Percentiles rank a stretch among this genome's conserved stretches.
Evolutionary conservation across 2,888 invertebrate genomes (phyloP).

Genomic region (Thymelicus sylvestris): DNA sequence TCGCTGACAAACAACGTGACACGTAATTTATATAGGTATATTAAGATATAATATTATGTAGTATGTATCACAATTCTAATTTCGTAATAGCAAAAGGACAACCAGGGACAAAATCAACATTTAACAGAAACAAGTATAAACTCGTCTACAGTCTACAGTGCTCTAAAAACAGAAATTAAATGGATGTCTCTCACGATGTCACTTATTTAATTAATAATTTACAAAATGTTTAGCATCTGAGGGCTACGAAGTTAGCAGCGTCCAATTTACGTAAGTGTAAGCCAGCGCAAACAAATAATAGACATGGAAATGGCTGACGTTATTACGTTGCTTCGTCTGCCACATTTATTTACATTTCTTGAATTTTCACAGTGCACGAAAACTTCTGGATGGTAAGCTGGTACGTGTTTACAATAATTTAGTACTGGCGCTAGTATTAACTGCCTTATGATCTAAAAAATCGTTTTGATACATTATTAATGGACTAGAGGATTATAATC

Average conservation of each 20-base stretch:
- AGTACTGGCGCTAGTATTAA: conserved; percentile 5
- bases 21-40: no score
- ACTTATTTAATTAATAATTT: conserved; percentile 13
- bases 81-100: neutral
- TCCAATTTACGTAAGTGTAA: conserved; percentile 24
- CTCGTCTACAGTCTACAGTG: neutral
- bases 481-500: no score
- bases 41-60: no score
- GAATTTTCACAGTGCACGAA: conserved; percentile 30
- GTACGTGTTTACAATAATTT: neutral
- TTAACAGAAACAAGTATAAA: neutral
- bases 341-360: conserved; percentile 35
- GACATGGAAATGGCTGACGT: conserved; percentile 24
- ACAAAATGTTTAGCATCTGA: conserved; percentile 17
- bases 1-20: no score
- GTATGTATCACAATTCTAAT: neutral
- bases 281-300: conserved; percentile 27
- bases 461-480: neutral
- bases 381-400: conserved; percentile 19
- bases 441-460: neutral
- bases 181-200: conserved; percentile 8
- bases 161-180: neutral
- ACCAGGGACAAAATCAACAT: no score
- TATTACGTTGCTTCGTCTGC: conserved; percentile 30
- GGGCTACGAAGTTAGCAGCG: neutral